Evolutionary conservation across 2,797 vertebrate genomes (phyloP).

Genomic region (Botia kubotai): DNA sequence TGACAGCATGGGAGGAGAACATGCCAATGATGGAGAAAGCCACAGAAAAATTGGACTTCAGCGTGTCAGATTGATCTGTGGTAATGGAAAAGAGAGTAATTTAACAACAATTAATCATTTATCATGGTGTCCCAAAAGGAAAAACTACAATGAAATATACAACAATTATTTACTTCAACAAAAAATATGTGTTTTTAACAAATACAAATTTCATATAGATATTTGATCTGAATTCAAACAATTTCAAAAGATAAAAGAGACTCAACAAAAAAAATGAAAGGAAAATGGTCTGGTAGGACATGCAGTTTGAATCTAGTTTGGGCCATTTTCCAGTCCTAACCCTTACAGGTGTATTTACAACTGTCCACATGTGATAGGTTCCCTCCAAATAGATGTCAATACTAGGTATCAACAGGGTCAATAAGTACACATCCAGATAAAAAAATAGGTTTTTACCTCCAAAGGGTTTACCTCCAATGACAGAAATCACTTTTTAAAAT

Average conservation of each 20-base stretch:
- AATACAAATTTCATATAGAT: too few species aligned
- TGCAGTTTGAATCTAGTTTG: background rate
- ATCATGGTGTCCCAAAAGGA: background rate
- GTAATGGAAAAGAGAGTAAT: conserved; percentile 48
- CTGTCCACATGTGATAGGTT: background rate
- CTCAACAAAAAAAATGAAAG: too few species aligned
- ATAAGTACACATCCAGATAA: too few species aligned
- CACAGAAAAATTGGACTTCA: conserved; percentile 91
- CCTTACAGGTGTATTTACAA: background rate
- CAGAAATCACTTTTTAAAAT: background rate
- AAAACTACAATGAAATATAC: background rate
- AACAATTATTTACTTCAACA: background rate
- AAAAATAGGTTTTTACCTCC: too few species aligned
- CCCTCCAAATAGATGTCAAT: background rate
- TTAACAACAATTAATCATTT: conserved; percentile 5
- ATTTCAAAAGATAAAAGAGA: background rate
- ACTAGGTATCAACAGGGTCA: background rate
- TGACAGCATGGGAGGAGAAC: conserved; percentile 96
- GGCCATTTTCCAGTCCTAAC: background rate
- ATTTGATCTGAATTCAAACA: background rate
- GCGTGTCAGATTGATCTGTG: conserved; percentile 82
- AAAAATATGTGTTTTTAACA: background rate
- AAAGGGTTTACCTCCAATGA: too few species aligned
- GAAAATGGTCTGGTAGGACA: too few species aligned
- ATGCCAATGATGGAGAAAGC: conserved; percentile 96